A percentile compares a stretch with the other conserved stretches of the same genome.
Conservation (phyloP, 1,140 invertebrate species). For the Saccostrea glomerata region DNA sequence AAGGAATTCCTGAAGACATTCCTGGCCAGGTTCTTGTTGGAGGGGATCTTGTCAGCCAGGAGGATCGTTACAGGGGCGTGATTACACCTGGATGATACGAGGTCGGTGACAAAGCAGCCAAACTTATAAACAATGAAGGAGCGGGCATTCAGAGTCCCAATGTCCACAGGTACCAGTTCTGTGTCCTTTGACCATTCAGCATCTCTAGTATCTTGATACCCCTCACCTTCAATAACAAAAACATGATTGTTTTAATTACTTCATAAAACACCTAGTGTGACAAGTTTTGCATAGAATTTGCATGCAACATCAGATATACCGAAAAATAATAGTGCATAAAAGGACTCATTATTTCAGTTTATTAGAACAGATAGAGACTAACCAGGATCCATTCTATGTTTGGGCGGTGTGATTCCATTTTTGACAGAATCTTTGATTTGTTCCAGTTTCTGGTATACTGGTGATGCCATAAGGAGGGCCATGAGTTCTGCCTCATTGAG, state of each 20-base stretch:
- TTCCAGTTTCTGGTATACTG: conserved; percentile 76
- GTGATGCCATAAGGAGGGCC: conserved; percentile 74
- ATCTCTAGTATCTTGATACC: conserved; percentile 71
- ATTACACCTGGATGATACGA: conserved; percentile 69
- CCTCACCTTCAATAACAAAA: conserved; percentile 63
- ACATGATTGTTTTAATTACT: neutral
- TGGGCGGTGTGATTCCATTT: conserved; percentile 58
- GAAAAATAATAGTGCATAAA: neutral
- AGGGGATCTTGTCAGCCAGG: conserved; percentile 73
- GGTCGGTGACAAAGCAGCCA: conserved; percentile 71
- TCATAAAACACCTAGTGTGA: neutral
- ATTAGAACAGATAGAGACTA: neutral
- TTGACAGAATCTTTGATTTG: conserved; percentile 72
- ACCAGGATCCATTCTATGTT: conserved; percentile 55
- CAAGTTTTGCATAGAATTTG: neutral
- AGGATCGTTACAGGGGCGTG: conserved; percentile 73
- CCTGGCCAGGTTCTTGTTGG: conserved; percentile 67
- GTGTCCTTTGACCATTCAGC: conserved; percentile 72
- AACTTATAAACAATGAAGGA: conserved; percentile 77
- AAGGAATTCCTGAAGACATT: conserved; percentile 77
- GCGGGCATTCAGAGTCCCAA: conserved; percentile 73
- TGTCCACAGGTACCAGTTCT: conserved; percentile 72
- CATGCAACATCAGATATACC: neutral
- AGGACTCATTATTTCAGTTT: neutral
- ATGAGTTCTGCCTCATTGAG: conserved; percentile 75